A percentile compares a stretch with the other conserved stretches of the same genome.
Conservation (phyloP, 1,140 invertebrate genomes). For the Phthorimaea operculella region DNA sequence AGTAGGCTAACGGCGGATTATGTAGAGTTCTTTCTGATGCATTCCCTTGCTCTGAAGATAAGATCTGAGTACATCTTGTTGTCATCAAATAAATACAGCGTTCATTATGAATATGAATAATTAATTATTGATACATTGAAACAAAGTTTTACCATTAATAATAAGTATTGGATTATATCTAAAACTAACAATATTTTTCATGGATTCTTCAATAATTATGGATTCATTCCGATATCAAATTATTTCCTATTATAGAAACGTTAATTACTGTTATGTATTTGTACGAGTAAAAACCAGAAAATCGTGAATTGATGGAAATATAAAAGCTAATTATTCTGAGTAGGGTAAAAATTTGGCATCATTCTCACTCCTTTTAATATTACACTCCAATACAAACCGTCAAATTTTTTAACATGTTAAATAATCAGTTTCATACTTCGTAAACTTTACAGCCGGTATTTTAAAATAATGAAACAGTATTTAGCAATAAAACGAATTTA, state of each 20-base stretch:
- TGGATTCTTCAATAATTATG: background rate
- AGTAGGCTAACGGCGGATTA: too few species aligned
- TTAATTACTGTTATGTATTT: background rate
- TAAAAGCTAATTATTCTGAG: slow-evolving; percentile 17
- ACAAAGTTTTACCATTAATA: background rate
- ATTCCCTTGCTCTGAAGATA: too few species aligned
- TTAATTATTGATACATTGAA: too few species aligned
- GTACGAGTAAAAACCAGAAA: background rate
- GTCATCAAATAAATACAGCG: too few species aligned
- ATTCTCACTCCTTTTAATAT: slow-evolving; percentile 17
- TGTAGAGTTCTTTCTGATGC: too few species aligned
- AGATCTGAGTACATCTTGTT: too few species aligned
- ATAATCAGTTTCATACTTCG: too few species aligned
- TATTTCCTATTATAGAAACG: background rate
- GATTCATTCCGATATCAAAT: background rate
- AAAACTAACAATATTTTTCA: background rate
- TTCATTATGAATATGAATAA: too few species aligned
- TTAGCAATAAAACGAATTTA: background rate
- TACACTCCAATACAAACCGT: background rate
- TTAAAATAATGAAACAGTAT: too few species aligned
- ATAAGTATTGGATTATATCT: slow-evolving; percentile 1
- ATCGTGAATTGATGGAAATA: slow-evolving; percentile 26
- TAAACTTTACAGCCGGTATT: too few species aligned
- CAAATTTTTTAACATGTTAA: background rate
- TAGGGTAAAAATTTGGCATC: slow-evolving; percentile 33